Percentiles rank a stretch among this genome's conserved stretches.
Conservation (phyloP, 2,888 invertebrate species). For the Petrolisthes cinctipes region DNA sequence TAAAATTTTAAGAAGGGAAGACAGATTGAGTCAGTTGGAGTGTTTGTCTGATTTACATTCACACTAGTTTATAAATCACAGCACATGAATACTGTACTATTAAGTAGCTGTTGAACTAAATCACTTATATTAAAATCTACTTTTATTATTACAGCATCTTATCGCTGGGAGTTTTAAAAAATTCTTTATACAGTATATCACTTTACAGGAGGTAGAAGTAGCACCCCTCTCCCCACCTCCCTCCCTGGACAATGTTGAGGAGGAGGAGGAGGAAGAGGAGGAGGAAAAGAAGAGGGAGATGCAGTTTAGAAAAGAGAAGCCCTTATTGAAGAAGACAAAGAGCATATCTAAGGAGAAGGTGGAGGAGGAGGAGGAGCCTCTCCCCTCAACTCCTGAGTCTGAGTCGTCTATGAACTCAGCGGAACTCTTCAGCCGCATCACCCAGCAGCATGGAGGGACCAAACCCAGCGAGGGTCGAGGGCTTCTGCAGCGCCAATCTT, state of each 20-base stretch:
- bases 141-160: too few species aligned
- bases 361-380: constrained; percentile 38
- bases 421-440: background rate
- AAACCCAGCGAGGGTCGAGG: background rate
- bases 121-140: too few species aligned
- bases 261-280: constrained; percentile 31
- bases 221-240: constrained; percentile 49
- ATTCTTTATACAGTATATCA: too few species aligned
- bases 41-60: too few species aligned
- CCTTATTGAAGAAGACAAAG: background rate
- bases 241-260: constrained; percentile 46
- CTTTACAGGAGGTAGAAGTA: constrained; percentile 30
- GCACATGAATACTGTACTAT: too few species aligned
- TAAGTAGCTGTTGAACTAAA: background rate
- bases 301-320: constrained; percentile 9
- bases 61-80: too few species aligned
- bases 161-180: too few species aligned
- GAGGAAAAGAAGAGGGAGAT: constrained; percentile 17
- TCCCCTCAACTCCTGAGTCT: constrained; percentile 48
- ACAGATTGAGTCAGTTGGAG: too few species aligned
- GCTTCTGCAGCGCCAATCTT: background rate
- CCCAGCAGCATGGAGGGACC: background rate
- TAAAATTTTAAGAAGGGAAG: too few species aligned
- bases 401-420: constrained; percentile 24
- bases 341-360: background rate